Conservation (phyloP, 2,113 vertebrate species). For the Mirza zaza region DNA sequence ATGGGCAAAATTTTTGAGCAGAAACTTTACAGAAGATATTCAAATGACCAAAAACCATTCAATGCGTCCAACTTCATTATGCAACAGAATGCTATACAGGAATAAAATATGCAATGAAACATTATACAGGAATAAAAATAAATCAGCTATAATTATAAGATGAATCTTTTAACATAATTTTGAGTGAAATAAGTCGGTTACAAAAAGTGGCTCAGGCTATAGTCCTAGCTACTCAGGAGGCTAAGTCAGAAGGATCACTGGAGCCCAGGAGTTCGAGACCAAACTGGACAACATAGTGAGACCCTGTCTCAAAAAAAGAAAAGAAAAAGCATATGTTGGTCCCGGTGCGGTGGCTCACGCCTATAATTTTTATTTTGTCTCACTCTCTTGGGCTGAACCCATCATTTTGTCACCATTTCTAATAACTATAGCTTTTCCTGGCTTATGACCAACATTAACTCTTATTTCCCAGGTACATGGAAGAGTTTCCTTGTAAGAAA, state of each 20-base stretch:
- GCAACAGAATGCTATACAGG: background rate
- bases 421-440: background rate
- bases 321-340: background rate
- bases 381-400: background rate
- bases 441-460: background rate
- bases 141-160: background rate
- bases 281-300: no score
- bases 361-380: background rate
- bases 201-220: background rate
- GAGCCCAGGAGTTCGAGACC: no score
- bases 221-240: no score
- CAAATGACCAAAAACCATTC: background rate
- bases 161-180: background rate
- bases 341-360: no score
- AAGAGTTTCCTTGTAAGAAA: conserved; percentile 1
- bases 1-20: background rate
- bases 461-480: background rate
- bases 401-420: background rate
- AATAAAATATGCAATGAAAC: no score
- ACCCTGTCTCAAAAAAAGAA: no score
- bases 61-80: background rate
- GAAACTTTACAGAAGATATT: background rate
- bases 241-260: no score
- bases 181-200: background rate
- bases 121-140: background rate